A percentile compares a stretch with the other conserved stretches of the same genome.
These are phyloP conservation scores for Morpho deidamia DNA, from an alignment of 2,888 invertebrate species.

Conservation along the genomic window DNA sequence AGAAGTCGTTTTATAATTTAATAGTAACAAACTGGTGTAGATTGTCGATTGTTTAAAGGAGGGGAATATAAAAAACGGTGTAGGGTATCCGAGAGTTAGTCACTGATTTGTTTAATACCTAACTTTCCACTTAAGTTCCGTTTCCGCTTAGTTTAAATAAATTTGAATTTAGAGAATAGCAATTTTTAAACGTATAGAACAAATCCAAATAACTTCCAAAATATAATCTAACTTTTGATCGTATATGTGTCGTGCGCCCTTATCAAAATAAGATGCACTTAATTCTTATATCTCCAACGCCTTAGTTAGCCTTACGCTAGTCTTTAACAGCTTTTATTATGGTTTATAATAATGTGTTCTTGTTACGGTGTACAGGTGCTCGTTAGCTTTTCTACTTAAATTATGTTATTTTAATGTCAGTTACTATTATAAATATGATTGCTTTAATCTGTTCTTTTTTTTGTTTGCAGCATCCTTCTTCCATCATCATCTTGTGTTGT, in stretches of 20 bases:
- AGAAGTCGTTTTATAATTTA: too few species aligned
- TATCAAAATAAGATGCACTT: not conserved
- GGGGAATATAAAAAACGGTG: too few species aligned
- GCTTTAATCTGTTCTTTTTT: not conserved
- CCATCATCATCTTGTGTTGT: too few species aligned
- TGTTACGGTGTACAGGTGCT: conserved; percentile 1
- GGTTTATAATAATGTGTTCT: not conserved
- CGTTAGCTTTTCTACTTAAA: not conserved
- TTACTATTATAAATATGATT: not conserved
- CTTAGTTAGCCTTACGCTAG: conserved; percentile 1
- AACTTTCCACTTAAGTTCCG: too few species aligned
- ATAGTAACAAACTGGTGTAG: too few species aligned
- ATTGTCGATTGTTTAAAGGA: too few species aligned
- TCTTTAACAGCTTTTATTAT: not conserved
- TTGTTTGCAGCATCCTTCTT: not conserved
- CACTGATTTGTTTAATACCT: too few species aligned
- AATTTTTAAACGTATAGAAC: too few species aligned
- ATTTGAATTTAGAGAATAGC: too few species aligned
- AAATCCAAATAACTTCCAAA: too few species aligned
- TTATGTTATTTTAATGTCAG: not conserved
- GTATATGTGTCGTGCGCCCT: not conserved
- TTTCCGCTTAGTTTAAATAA: too few species aligned
- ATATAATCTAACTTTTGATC: not conserved
- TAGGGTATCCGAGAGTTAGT: too few species aligned
- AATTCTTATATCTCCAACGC: not conserved